Evolutionary conservation across 1,140 invertebrate species (phyloP).

Genomic region (Marisa cornuarietis): DNA sequence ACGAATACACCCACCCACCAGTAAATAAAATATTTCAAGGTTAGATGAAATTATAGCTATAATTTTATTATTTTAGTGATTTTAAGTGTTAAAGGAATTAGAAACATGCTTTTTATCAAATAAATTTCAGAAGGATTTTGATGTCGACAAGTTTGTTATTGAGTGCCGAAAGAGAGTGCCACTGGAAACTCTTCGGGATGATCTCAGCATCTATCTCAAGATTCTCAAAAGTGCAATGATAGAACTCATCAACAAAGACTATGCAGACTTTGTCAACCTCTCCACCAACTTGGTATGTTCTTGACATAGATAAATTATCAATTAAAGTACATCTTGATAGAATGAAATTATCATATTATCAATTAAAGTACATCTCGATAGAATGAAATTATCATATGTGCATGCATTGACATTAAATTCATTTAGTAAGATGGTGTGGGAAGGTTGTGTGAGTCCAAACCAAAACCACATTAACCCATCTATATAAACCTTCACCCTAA

Average conservation of each 20-base stretch:
- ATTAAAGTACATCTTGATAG: conserved; percentile 1
- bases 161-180: conserved; percentile 83
- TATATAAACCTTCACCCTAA: no score
- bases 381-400: neutral
- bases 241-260: conserved; percentile 96
- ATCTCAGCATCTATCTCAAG: conserved; percentile 89
- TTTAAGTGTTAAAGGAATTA: neutral
- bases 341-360: neutral
- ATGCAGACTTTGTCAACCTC: conserved; percentile 95
- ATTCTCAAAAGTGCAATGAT: conserved; percentile 91
- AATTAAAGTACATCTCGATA: neutral
- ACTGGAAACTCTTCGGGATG: conserved; percentile 88
- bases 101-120: neutral
- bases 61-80: neutral
- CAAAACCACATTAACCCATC: no score
- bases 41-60: neutral
- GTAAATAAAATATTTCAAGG: no score
- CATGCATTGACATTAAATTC: neutral
- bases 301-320: neutral
- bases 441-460: no score
- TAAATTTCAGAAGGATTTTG: conserved; percentile 78
- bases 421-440: neutral
- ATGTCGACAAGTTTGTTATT: conserved; percentile 89
- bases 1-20: no score
- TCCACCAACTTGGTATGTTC: conserved; percentile 83